Evolutionary conservation across 2,888 invertebrate species (phyloP).

Genomic region (Pomacea canaliculata): DNA sequence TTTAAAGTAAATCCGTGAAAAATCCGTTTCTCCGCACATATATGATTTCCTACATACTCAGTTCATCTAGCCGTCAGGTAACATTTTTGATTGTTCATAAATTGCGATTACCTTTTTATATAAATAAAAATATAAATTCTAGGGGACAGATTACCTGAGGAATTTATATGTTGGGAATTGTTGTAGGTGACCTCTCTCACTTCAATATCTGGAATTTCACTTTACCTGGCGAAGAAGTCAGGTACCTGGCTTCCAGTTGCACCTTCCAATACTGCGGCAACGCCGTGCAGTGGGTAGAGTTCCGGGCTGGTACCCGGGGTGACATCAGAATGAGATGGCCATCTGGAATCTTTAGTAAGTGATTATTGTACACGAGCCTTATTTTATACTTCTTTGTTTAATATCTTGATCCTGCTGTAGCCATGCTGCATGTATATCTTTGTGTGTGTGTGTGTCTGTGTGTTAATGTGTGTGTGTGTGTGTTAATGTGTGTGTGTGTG

Average conservation of each 20-base stretch:
- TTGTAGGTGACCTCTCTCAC: conserved; percentile 60
- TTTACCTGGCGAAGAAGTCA: conserved; percentile 45
- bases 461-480: background rate
- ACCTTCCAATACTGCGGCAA: conserved; percentile 66
- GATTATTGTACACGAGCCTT: background rate
- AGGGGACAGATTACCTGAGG: background rate
- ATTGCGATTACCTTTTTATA: too few species aligned
- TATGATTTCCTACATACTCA: too few species aligned
- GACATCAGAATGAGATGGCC: conserved; percentile 68
- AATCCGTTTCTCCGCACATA: too few species aligned
- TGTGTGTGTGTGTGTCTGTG: too few species aligned
- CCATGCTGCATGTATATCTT: background rate
- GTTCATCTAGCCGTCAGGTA: too few species aligned
- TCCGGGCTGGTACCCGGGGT: conserved; percentile 68
- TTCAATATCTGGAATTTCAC: conserved; percentile 67
- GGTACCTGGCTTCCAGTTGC: conserved; percentile 52
- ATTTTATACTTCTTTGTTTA: background rate
- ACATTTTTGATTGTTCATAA: background rate
- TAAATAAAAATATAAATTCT: too few species aligned
- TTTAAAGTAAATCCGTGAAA: too few species aligned
- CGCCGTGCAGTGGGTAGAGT: conserved; percentile 69
- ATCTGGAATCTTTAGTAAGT: conserved; percentile 58
- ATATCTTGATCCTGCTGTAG: background rate
- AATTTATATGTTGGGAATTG: too few species aligned
- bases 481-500: too few species aligned